A percentile compares a stretch with the other conserved stretches of the same genome.
phyloP scores from a whole-genome alignment of 2,888 invertebrate genomes.

The Baronia brevicornis region DNA sequence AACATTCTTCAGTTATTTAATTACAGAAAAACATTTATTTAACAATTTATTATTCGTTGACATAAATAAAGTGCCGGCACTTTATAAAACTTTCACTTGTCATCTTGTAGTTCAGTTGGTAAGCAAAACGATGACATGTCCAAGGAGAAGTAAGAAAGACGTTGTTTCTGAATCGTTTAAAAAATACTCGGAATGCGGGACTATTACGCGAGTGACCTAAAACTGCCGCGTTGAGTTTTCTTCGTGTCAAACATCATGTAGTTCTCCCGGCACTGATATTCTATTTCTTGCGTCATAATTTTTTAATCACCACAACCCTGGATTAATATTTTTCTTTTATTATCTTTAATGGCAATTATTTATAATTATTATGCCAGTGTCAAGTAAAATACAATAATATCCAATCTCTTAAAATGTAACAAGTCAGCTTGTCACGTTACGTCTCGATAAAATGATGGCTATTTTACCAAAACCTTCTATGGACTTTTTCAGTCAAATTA shows the following conservation, averaged over 20 bases:
- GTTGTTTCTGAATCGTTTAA: conserved; percentile 18
- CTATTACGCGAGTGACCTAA: conserved; percentile 58
- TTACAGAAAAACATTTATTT: no score
- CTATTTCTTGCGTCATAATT: conserved; percentile 55
- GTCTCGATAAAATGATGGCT: no score
- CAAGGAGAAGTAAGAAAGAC: conserved; percentile 19
- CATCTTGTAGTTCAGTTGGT: conserved; percentile 22
- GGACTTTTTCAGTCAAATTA: no score
- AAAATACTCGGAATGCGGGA: conserved; percentile 39
- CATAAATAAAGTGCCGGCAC: conserved; percentile 10
- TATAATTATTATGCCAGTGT: no score
- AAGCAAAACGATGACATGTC: conserved; percentile 22
- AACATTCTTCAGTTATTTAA: no score
- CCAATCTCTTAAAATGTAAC: no score
- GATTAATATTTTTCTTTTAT: conserved; percentile 28
- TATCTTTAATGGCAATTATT: no score
- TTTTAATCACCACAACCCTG: conserved; percentile 45
- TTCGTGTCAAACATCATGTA: conserved; percentile 43
- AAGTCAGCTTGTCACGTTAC: no score
- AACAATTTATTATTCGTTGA: no score
- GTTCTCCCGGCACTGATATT: conserved; percentile 43
- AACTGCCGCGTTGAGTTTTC: conserved; percentile 54
- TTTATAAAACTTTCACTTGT: conserved; percentile 11
- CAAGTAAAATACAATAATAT: no score
- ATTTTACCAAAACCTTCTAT: no score